Evolutionary conservation across 2,888 invertebrate species (phyloP), one percentile per base, ranked within the genome.

Genomic region (Plemyria rubiginata): DNA sequence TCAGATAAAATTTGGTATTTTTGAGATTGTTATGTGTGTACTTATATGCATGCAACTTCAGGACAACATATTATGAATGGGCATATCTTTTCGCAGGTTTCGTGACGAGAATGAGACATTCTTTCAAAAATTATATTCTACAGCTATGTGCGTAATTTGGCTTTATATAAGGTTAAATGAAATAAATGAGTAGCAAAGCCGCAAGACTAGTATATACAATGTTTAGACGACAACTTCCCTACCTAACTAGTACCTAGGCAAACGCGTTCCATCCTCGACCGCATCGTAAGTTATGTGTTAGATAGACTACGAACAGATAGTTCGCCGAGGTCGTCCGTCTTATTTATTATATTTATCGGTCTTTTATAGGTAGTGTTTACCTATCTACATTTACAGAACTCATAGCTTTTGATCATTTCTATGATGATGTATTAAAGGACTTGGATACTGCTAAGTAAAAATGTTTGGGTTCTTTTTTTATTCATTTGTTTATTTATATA

Each of bases 191-290:
- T 15, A 4, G 12, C 41, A 15, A 45, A 15, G 16, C 45, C 15
- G 16, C 49, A 29, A 48, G 28, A 29, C 32, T 29, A 49, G 49
- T 13, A 32, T 32, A 49, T 9, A 32, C 49, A 13, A 49, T 49
- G 49, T 16, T 9, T 49, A 29, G 28, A 13, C 13, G 28, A 41
- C 32, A 49, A 15, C 50, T 15, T 50, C 11, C 22, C 22, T 22
- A 22, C 22, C 22, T 22, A 55, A 45, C 45, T 55, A 59, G 59
- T 22, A 55, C 50, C 45, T 55, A 59, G 59, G 41, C n/a, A 48
- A 59, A 59, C 59, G 15, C 49, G 52, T 53, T 48, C 15, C 12
- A 43, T 59, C 29, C 48, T 29, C 56, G 56, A 41, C 32, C 29
- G 22, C 50, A 28, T 15, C 11, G 13, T 40, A 28, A n/a, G 5